Conservation (phyloP, 1,140 invertebrate genomes). For the Acromyrmex charruanus region DNA sequence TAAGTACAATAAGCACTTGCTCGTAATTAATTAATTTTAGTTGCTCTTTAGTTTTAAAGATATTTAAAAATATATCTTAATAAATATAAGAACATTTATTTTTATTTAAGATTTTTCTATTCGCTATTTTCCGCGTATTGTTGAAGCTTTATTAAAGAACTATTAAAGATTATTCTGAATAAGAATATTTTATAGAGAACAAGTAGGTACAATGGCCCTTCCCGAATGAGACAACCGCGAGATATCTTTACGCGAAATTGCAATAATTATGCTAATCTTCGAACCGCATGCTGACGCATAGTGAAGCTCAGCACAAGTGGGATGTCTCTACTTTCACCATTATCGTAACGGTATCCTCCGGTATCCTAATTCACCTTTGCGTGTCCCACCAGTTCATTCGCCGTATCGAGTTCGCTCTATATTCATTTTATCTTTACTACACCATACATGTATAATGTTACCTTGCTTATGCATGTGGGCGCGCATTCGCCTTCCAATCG, state of each 20-base stretch:
- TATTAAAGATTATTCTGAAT: background rate
- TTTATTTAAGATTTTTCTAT: background rate
- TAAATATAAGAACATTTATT: background rate
- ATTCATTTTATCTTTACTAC: constrained; percentile 36
- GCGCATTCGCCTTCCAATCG: background rate
- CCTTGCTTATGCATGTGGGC: background rate
- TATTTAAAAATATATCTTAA: background rate
- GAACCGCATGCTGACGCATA: constrained; percentile 32
- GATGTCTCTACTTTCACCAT: constrained; percentile 80
- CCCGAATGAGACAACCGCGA: background rate
- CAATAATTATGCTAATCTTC: constrained; percentile 68
- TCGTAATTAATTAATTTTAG: constrained; percentile 3
- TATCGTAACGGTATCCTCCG: constrained; percentile 76
- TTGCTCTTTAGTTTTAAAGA: background rate
- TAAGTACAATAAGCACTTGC: background rate
- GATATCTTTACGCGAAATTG: constrained; percentile 37
- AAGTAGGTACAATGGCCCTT: constrained; percentile 9
- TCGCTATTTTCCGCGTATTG: background rate
- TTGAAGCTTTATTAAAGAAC: background rate
- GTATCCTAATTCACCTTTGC: constrained; percentile 77
- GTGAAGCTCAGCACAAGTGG: constrained; percentile 54
- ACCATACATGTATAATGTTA: constrained; percentile 42
- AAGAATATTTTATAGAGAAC: background rate
- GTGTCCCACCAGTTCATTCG: constrained; percentile 54
- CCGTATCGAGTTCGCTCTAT: constrained; percentile 66